Base-by-base conservation (phyloP, 2,888 invertebrate genomes). In the Ametastegia equiseti region DNA sequence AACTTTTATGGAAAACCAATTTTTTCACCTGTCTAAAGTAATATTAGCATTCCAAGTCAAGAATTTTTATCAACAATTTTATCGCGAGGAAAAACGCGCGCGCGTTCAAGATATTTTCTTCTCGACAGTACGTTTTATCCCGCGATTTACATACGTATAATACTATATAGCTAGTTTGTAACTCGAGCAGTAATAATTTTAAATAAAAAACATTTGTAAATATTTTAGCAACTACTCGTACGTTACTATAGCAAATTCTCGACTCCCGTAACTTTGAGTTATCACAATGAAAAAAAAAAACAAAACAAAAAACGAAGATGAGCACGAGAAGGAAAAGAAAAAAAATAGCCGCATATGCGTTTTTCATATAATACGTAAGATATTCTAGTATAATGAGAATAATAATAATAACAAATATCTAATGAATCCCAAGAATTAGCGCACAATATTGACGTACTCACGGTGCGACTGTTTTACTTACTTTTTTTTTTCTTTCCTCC, bases 131-230 rank as follows among this genome's bases (percentile, higher is more conserved):
- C 27, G 71, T 50, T 54, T 54, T 42, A 54, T 75, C 54, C 27
- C 45, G 45, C n/a, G 23, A 45, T 71, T 30, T 23, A n/a, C n/a
- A n/a, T n/a, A n/a, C n/a, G n/a, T n/a, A n/a, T n/a, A n/a, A n/a
- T n/a, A n/a, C n/a, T n/a, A n/a, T 71, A 30, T 71, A 71, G 11
- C 47, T 45, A 75, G 36, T 50, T 75, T 75, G 75, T 75, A 36
- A 45, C 45, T 71, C 23, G 71, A 45, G 45, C 71, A 71, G 42
- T 71, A 45, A 71, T 71, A 71, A 71, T 71, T 71, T 71, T 71
- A 54, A 75, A 54, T 75, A 54, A 75, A 75, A 50, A 50, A 54
- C n/a, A 33, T 47, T 75, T 75, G 75, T 75, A 75, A 75, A 75
- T 75, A 75, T 75, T 75, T 75, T 27, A 75, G 7, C 33, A 54